Evolutionary conservation across 2,113 vertebrate species (phyloP), one percentile per base, ranked within the genome.

Genomic region (Columba janthina): DNA sequence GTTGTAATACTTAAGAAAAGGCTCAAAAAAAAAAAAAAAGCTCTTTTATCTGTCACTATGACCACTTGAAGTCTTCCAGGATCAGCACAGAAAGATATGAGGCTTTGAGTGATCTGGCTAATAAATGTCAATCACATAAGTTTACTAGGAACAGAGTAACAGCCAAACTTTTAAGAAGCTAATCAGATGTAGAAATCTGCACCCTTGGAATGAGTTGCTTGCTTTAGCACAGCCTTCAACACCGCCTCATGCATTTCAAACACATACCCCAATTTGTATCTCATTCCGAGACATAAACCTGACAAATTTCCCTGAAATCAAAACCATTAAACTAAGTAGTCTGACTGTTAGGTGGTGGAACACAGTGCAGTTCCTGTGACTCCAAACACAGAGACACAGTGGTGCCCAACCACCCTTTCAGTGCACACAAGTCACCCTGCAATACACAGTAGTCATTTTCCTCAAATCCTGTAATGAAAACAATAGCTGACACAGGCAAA

Each of bases 101-200:
- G 42, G 29, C 66, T 77, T 15, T 82, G 66, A 66, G 28, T 61
- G 65, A 89, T 69, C 58, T 85, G 58, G 44, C 58, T 90, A 89
- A 85, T 82, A 88, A 89, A 87, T 9, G 61, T 64, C 89, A 91
- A 58, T 91, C 87, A 87, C 5, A 0, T 12, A 79, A 53, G 57
- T 86, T 87, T 67, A 64, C 48, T 11, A 56, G 38, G 61, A 89
- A 84, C 60, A 3, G 4, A 93, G 62, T 53, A 94, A 90, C 46
- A 88, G 25, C 38, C 48, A 70, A 95, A 91, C 40, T 95, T 95
- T 93, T 94, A 91, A 83, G 64, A 83, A 97, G 74, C 50, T 69
- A 44, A 83, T 90, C 78, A 57, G 28, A 53, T 15, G 40, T n/a
- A 93, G 50, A 88, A 75, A 89, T 48, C 5, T 8, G 36, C 36